Base-by-base conservation (phyloP, 2,888 invertebrate species). In the Heliconius charithonia region DNA sequence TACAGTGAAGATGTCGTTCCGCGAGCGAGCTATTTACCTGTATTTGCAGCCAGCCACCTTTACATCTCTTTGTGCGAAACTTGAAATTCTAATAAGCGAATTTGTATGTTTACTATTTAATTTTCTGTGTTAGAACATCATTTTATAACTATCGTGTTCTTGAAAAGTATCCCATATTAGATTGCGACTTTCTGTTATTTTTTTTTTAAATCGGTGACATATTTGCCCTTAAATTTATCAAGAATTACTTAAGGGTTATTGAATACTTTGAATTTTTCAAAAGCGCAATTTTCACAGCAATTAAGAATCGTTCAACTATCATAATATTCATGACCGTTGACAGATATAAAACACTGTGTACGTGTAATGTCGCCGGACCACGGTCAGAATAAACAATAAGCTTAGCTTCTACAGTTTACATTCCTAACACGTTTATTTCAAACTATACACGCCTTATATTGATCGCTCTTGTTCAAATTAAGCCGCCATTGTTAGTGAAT, bases 311-410 rank as follows among this genome's bases (percentile, higher is more conserved):
- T 67, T 69, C 16, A 3, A 69, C 51, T 29, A 59, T 75, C 66
- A 67, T 59, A 76, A 73, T 79, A 66, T 81, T 79, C 77, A 80
- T 76, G 74, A 82, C 78, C 77, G 78, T 70, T 81, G 81, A 83
- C 83, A 81, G 80, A 83, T 84, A 87, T 86, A 86, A 86, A 85
- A 85, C 83, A 81, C n/a, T n/a, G n/a, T n/a, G 83, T 86, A 89
- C 90, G 89, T 89, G 89, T 86, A 83, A 83, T 87, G 87, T 87
- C 88, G 85, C 83, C 84, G 85, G 88, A 88, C 90, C 92, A 91
- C 92, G 93, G 91, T 90, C 84, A 85, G 91, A 87, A 87, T 87
- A 84, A 79, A 82, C 83, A 84, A 85, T 85, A 82, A 83, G 83
- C 77, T 81, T 83, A 82, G 85, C 87, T 85, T 85, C 56, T 85